phyloP scores from a whole-genome alignment of 2,113 vertebrate species.

The Crotalus horridus region DNA sequence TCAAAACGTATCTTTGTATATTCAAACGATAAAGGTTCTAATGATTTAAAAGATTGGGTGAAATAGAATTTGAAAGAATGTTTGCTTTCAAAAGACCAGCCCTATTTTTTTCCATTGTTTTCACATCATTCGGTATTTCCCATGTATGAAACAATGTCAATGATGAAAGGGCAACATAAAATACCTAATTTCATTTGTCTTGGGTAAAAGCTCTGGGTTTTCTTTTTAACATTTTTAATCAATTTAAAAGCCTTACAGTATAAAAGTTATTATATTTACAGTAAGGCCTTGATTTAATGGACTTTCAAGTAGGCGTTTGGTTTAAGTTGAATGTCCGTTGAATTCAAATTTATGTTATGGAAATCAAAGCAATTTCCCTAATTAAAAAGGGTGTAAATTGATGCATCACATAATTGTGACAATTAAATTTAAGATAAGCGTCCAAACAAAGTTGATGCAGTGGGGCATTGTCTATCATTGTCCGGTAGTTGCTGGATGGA shows the following conservation, averaged over 20 bases:
- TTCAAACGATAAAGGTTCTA: neutral
- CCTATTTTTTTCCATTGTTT: neutral
- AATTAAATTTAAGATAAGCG: neutral
- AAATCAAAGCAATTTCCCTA: neutral
- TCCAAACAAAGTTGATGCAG: neutral
- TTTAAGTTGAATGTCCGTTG: neutral
- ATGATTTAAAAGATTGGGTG: neutral
- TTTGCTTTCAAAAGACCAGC: neutral
- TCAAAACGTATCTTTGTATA: neutral
- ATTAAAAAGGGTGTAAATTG: neutral
- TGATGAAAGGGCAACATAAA: neutral
- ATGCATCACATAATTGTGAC: neutral
- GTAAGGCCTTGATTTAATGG: neutral
- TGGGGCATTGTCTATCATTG: neutral
- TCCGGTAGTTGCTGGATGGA: neutral
- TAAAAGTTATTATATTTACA: neutral
- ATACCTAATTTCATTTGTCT: neutral
- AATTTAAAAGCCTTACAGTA: neutral
- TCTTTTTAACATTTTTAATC: neutral
- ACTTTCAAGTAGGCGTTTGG: neutral
- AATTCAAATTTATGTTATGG: neutral
- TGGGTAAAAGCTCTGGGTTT: neutral
- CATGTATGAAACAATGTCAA: neutral
- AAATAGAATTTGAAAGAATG: neutral
- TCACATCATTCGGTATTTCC: neutral